Evolutionary conservation across 2,888 invertebrate genomes (phyloP).

Genomic region (Cryptus armator): DNA sequence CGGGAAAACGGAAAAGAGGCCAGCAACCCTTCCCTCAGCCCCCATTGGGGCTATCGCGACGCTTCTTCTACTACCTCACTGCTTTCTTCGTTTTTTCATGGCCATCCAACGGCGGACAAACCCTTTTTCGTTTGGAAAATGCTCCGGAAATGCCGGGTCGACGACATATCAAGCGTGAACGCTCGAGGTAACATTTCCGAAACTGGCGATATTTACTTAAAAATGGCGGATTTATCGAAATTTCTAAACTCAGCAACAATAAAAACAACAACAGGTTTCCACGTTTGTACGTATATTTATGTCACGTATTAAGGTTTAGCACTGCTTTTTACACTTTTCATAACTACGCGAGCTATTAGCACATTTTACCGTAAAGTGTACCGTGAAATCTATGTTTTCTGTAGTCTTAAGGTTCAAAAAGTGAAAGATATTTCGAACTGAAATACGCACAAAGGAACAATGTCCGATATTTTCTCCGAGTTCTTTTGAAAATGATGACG

Average conservation of each 20-base stretch:
- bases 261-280: background rate
- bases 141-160: slow-evolving; percentile 38
- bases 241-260: background rate
- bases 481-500: slow-evolving; percentile 57
- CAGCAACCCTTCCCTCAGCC: slow-evolving; percentile 70
- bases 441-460: slow-evolving; percentile 14
- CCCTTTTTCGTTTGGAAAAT: slow-evolving; percentile 59
- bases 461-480: slow-evolving; percentile 30
- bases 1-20: slow-evolving; percentile 62
- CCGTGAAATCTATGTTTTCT: slow-evolving; percentile 10
- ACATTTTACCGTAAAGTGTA: background rate
- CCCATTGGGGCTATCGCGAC: slow-evolving; percentile 38
- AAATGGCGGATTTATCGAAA: background rate
- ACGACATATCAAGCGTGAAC: slow-evolving; percentile 47
- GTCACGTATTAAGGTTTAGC: background rate
- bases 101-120: slow-evolving; percentile 43
- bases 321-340: background rate
- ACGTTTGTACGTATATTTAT: background rate
- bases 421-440: background rate
- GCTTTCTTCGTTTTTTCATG: slow-evolving; percentile 45
- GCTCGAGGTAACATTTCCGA: slow-evolving; percentile 21
- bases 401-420: slow-evolving; percentile 6
- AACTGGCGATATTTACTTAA: slow-evolving; percentile 39
- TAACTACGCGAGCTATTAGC: background rate
- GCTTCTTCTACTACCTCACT: slow-evolving; percentile 36